Evolutionary conservation across 2,797 vertebrate species (phyloP).

Genomic region (Mallotus villosus): DNA sequence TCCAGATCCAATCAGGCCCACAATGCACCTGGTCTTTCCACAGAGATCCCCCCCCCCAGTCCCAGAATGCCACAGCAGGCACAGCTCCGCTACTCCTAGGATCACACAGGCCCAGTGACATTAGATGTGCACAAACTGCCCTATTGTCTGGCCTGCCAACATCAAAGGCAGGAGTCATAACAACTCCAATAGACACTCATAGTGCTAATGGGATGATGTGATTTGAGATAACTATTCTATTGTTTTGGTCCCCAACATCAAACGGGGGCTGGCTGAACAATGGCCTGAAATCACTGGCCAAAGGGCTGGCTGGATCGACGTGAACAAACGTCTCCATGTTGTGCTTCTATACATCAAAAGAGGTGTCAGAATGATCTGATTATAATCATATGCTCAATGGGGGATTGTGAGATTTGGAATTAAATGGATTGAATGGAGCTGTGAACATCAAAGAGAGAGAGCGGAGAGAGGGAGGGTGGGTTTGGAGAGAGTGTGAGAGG

Average conservation of each 20-base stretch:
- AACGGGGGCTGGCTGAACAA: slow-evolving; percentile 33
- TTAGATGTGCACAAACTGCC: slow-evolving; percentile 5
- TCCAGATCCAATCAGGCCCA: slow-evolving; percentile 25
- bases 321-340: slow-evolving; percentile 34
- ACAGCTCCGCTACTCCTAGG: neutral
- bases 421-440: slow-evolving; percentile 46
- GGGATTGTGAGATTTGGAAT: slow-evolving; percentile 60
- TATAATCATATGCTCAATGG: slow-evolving; percentile 52
- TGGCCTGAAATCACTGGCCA: slow-evolving; percentile 54
- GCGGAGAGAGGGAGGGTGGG: slow-evolving; percentile 35
- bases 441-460: slow-evolving; percentile 55
- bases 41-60: neutral
- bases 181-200: slow-evolving; percentile 48
- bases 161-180: slow-evolving; percentile 54
- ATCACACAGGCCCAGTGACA: slow-evolving; percentile 8
- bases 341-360: slow-evolving; percentile 61
- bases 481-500: neutral
- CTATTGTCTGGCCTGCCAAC: slow-evolving; percentile 25
- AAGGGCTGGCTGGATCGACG: slow-evolving; percentile 32
- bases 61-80: slow-evolving; percentile 1
- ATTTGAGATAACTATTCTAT: slow-evolving; percentile 57
- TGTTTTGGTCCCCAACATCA: slow-evolving; percentile 51
- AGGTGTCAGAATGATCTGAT: slow-evolving; percentile 55
- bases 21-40: slow-evolving; percentile 34
- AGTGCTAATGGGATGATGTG: slow-evolving; percentile 46